Base-by-base conservation (phyloP, 92 coral and sea anemone genomes). In the Chrysogorgia sp. region DNA sequence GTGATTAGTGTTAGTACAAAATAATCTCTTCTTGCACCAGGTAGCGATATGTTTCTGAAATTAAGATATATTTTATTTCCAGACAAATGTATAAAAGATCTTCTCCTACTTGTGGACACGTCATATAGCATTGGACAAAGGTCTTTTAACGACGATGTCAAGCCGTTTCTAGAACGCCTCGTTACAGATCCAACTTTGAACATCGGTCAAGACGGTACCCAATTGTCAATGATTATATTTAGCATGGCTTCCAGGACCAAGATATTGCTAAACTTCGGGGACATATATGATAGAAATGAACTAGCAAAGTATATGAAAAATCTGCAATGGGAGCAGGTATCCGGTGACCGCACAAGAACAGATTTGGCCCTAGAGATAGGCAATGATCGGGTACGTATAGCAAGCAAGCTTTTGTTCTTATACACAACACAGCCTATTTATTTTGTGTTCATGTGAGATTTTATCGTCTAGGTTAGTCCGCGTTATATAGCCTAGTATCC, bases 21-120 rank as follows among this genome's bases (percentile, higher is more conserved):
- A n/a, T n/a, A n/a, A n/a, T n/a, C n/a, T n/a, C n/a, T n/a, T n/a
- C n/a, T n/a, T n/a, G n/a, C n/a, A n/a, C n/a, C n/a, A n/a, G n/a
- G n/a, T n/a, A n/a, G n/a, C n/a, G n/a, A n/a, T n/a, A n/a, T n/a
- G n/a, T n/a, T n/a, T n/a, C n/a, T n/a, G n/a, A n/a, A n/a, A n/a
- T n/a, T n/a, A n/a, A n/a, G n/a, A n/a, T n/a, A n/a, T n/a, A n/a
- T n/a, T n/a, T n/a, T n/a, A n/a, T 4, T 12, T 64, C 3, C 23
- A 64, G 45, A 29, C 32, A 35, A 64, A 35, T 64, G 71, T 64
- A 64, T 33, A 47, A 64, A 64, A 64, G 71, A 64, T 34, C 71
- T 64, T 34, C 71, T 64, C 8, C 49, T 64, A 2, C 30, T 64
- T 1, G 71, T 64, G 26, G 71, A 64, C 28, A 64, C 71, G 7